Percentiles rank a stretch among this genome's conserved stretches.
phyloP scores from a whole-genome alignment of 2,113 vertebrate genomes.

The Potamarius usumacintae region DNA sequence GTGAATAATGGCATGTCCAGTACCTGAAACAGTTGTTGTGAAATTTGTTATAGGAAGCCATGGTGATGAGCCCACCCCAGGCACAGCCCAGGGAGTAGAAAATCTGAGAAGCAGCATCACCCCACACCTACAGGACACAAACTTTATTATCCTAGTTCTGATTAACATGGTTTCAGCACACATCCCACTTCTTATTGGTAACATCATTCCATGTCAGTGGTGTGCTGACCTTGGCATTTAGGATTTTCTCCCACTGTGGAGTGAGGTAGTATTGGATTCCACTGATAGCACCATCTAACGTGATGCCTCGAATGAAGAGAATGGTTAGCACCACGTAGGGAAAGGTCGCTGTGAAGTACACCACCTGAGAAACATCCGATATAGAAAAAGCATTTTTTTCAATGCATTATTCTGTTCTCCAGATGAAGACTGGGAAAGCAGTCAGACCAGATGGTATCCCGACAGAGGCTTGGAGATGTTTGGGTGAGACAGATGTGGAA shows the following conservation, averaged over 20 bases:
- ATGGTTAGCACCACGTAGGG: conserved; percentile 96
- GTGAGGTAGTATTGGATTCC: conserved; percentile 97
- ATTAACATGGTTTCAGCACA: not conserved
- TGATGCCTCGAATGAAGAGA: conserved; percentile 94
- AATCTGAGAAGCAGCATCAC: conserved; percentile 96
- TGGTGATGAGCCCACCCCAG: conserved; percentile 97
- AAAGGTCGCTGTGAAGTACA: conserved; percentile 97
- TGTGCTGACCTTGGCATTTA: conserved; percentile 87
- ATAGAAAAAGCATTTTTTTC: not conserved
- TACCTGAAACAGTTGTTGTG: conserved; percentile 96
- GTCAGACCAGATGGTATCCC: not conserved
- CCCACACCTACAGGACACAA: conserved; percentile 84
- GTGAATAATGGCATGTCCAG: not conserved
- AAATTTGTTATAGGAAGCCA: conserved; percentile 99
- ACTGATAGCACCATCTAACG: conserved; percentile 87
- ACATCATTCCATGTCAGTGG: not conserved
- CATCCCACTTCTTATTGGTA: not conserved
- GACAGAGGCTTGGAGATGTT: no score
- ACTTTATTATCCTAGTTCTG: not conserved
- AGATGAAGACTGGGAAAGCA: not conserved
- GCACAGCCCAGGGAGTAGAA: conserved; percentile 97
- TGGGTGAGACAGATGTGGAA: no score
- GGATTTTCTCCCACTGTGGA: conserved; percentile 96
- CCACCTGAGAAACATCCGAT: conserved; percentile 76
- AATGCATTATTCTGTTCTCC: not conserved